A percentile compares a stretch with the other conserved stretches of the same genome.
Conservation (phyloP, 2,113 vertebrate species). For the Pseudorectes ferrugineus region DNA sequence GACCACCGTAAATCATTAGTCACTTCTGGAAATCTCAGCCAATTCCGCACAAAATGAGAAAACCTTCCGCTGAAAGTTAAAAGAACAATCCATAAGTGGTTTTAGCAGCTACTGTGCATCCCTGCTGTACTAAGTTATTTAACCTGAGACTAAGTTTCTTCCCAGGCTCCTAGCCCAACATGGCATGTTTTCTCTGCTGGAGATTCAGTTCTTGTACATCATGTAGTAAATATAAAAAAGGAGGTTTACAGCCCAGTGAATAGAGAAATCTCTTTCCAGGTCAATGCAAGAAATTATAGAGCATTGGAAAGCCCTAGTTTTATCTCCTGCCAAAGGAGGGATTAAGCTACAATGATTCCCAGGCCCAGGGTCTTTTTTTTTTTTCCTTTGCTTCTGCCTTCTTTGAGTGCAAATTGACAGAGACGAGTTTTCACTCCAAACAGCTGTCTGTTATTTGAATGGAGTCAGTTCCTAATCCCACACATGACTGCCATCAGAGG, state of each 20-base stretch:
- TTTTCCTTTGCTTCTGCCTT: slow-evolving; percentile 43
- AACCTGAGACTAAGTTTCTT: slow-evolving; percentile 51
- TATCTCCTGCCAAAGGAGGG: slow-evolving; percentile 69
- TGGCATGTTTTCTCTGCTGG: slow-evolving; percentile 57
- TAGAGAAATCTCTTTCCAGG: slow-evolving; percentile 66
- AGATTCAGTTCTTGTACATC: slow-evolving; percentile 58
- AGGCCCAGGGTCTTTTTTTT: slow-evolving; percentile 51
- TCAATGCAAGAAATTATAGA: slow-evolving; percentile 68
- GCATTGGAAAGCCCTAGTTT: slow-evolving; percentile 65
- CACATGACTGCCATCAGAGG: slow-evolving; percentile 61
- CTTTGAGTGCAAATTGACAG: slow-evolving; percentile 65
- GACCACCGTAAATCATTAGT: not conserved
- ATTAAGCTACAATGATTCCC: slow-evolving; percentile 70
- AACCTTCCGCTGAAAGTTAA: not conserved
- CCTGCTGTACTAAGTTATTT: slow-evolving; percentile 5
- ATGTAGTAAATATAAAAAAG: slow-evolving; percentile 64
- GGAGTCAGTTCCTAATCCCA: slow-evolving; percentile 69
- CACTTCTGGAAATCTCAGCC: not conserved
- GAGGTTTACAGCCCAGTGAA: slow-evolving; percentile 59
- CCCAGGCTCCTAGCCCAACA: slow-evolving; percentile 43
- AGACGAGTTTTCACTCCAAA: slow-evolving; percentile 65
- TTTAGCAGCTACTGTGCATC: slow-evolving; percentile 21
- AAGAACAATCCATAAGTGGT: slow-evolving; percentile 32
- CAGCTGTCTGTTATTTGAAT: slow-evolving; percentile 72
- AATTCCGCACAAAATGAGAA: slow-evolving; percentile 4